Evolutionary conservation across 1,140 invertebrate species (phyloP).

Genomic region (Microplitis mediator): DNA sequence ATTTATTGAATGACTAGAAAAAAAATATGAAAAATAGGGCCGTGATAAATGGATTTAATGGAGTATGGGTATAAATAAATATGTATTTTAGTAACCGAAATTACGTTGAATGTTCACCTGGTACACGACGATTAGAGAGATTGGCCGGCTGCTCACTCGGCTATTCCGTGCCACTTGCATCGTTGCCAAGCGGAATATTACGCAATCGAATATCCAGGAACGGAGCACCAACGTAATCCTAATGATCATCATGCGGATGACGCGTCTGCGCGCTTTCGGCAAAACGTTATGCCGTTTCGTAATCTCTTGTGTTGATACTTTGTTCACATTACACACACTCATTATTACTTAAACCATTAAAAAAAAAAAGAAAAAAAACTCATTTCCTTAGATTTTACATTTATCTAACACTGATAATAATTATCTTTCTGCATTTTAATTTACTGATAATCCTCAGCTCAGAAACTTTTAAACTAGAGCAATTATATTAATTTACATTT

Average conservation of each 20-base stretch:
- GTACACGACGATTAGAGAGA: slow-evolving; percentile 16
- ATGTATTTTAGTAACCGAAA: slow-evolving; percentile 21
- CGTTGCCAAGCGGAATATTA: slow-evolving; percentile 34
- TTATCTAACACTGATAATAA: too few species aligned
- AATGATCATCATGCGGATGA: slow-evolving; percentile 27
- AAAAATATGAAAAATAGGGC: too few species aligned
- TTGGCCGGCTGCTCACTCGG: slow-evolving; percentile 5
- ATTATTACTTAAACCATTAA: too few species aligned
- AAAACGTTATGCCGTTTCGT: slow-evolving; percentile 7
- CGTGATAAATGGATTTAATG: background rate
- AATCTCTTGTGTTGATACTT: background rate
- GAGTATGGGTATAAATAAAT: slow-evolving; percentile 12
- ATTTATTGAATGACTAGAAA: background rate
- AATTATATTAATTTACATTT: too few species aligned
- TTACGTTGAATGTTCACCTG: slow-evolving; percentile 23
- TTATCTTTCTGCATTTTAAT: too few species aligned
- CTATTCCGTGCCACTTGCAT: slow-evolving; percentile 31
- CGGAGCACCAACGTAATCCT: slow-evolving; percentile 30
- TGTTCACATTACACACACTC: background rate
- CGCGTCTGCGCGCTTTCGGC: slow-evolving; percentile 23
- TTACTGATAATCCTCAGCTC: too few species aligned
- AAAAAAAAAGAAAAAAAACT: too few species aligned
- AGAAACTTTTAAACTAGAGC: too few species aligned
- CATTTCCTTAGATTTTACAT: too few species aligned
- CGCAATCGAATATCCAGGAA: slow-evolving; percentile 30